Evolutionary conservation across 2,888 invertebrate genomes (phyloP).

Genomic region (Eustalomyia histrio): DNA sequence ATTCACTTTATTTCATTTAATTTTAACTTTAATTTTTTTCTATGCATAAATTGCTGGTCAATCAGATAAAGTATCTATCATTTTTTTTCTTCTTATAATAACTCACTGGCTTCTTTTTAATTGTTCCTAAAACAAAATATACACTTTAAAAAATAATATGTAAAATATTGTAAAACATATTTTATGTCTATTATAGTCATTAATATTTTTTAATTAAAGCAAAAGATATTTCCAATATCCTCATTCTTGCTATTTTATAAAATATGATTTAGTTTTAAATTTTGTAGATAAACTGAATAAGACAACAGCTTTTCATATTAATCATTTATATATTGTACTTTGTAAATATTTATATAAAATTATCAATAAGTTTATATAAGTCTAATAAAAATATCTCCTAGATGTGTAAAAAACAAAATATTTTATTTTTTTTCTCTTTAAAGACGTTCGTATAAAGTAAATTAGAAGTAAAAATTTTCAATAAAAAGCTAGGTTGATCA

Average conservation of each 20-base stretch:
- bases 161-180: slow-evolving; percentile 62
- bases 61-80: slow-evolving; percentile 36
- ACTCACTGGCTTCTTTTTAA: slow-evolving; percentile 41
- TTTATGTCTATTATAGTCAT: slow-evolving; percentile 41
- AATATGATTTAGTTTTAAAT: slow-evolving; percentile 48
- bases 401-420: slow-evolving; percentile 42
- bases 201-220: slow-evolving; percentile 26
- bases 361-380: slow-evolving; percentile 57
- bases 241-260: slow-evolving; percentile 46
- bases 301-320: slow-evolving; percentile 38
- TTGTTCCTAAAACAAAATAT: slow-evolving; percentile 55
- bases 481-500: not conserved
- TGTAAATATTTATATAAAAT: slow-evolving; percentile 56
- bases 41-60: slow-evolving; percentile 63
- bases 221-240: slow-evolving; percentile 24
- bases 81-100: slow-evolving; percentile 19
- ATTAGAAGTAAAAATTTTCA: slow-evolving; percentile 16
- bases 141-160: slow-evolving; percentile 20
- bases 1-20: slow-evolving; percentile 21
- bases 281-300: slow-evolving; percentile 55
- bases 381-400: slow-evolving; percentile 53
- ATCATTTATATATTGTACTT: slow-evolving; percentile 38
- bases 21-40: slow-evolving; percentile 22
- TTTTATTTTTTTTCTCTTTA: slow-evolving; percentile 3
- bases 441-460: slow-evolving; percentile 8